Evolutionary conservation across 2,113 vertebrate genomes (phyloP).

Genomic region (Madoqua kirkii): DNA sequence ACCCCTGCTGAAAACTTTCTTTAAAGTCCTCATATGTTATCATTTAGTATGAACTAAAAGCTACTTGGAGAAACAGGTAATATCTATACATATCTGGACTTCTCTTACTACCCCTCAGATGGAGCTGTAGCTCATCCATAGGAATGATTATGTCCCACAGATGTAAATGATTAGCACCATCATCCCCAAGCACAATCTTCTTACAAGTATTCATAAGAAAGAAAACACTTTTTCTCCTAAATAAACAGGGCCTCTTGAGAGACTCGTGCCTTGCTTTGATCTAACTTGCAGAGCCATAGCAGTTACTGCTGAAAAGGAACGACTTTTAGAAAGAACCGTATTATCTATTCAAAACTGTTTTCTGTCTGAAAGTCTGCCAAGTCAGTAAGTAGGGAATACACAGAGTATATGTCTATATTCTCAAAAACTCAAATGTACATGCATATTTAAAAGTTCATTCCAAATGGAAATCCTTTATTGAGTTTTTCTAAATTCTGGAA

Average conservation of each 20-base stretch:
- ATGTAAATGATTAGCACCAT: not conserved
- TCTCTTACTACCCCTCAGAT: not conserved
- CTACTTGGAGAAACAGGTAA: not conserved
- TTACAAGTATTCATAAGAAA: not conserved
- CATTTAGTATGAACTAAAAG: not conserved
- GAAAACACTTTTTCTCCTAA: not conserved
- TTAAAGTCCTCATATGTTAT: constrained; percentile 17
- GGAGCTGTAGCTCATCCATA: not conserved
- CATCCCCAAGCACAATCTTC: not conserved
- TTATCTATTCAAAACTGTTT: not conserved
- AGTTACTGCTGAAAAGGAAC: not conserved
- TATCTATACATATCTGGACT: not conserved
- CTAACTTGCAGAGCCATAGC: not conserved
- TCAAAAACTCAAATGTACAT: not conserved
- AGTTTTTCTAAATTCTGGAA: not conserved
- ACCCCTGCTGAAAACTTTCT: not conserved
- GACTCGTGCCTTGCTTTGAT: not conserved
- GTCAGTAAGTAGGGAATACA: not conserved
- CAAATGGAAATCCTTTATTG: not conserved
- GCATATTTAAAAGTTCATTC: not conserved
- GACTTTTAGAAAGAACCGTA: not conserved
- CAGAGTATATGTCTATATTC: not conserved
- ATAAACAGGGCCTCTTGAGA: not conserved
- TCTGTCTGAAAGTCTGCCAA: not conserved
- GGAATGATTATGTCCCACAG: no score